Conservation (phyloP, 1,140 invertebrate genomes). For the Saccostrea echinata region DNA sequence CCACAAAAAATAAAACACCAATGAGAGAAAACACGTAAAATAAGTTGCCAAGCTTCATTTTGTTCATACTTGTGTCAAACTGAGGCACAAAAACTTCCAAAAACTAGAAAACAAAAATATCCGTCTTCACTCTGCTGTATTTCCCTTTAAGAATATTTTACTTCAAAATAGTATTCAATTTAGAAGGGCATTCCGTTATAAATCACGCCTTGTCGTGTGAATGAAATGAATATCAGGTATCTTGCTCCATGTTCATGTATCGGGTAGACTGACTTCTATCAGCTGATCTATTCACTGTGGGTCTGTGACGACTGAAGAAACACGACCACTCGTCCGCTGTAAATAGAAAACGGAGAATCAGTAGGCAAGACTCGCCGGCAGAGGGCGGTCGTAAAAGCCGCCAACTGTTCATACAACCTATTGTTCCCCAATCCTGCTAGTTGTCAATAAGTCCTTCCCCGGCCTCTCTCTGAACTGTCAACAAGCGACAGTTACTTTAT, state of each 20-base stretch:
- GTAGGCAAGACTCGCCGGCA: conserved; percentile 5
- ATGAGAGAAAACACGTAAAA: background rate
- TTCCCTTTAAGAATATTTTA: background rate
- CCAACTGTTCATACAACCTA: conserved; percentile 18
- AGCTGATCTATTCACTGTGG: background rate
- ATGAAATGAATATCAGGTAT: conserved; percentile 2
- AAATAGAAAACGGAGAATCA: conserved; percentile 14
- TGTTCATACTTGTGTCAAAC: background rate
- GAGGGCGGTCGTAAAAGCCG: conserved; percentile 15
- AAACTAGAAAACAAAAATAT: background rate
- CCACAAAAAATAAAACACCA: background rate
- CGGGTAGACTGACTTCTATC: background rate
- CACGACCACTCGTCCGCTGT: background rate
- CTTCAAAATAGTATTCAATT: background rate
- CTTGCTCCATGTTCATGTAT: conserved; percentile 30
- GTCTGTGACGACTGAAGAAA: conserved; percentile 19
- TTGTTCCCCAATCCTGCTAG: background rate
- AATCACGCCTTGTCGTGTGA: background rate
- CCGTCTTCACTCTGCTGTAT: background rate
- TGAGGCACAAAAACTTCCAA: background rate
- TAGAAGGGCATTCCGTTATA: background rate
- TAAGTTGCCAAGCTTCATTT: background rate
- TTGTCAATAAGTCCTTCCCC: conserved; percentile 6
- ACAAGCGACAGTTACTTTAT: conserved; percentile 25
- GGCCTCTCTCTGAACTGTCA: conserved; percentile 3